phyloP scores from a whole-genome alignment of 1,140 invertebrate species.

The Parapsyche elsis region DNA sequence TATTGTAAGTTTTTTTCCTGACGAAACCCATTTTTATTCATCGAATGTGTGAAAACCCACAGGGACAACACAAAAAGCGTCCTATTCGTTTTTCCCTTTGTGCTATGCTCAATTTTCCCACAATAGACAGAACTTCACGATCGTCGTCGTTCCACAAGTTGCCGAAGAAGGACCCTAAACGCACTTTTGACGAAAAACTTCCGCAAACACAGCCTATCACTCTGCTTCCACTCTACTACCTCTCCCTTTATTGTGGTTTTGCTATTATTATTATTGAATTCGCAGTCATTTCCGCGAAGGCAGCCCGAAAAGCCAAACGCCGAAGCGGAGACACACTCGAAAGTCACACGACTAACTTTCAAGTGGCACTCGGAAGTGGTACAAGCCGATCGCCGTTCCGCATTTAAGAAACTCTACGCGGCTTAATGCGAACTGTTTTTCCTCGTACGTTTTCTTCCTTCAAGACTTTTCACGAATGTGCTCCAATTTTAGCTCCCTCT shows the following conservation, averaged over 20 bases:
- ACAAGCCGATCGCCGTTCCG: neutral
- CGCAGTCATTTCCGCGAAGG: constrained; percentile 2
- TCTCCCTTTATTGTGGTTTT: too few species aligned
- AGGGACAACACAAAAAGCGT: neutral
- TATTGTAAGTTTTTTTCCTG: too few species aligned
- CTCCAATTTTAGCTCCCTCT: too few species aligned
- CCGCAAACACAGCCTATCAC: neutral
- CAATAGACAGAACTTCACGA: constrained; percentile 8
- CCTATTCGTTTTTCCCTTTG: neutral
- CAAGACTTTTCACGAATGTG: too few species aligned
- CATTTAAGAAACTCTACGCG: too few species aligned
- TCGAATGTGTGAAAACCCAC: constrained; percentile 1
- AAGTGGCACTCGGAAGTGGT: constrained; percentile 20
- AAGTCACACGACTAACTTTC: constrained; percentile 2
- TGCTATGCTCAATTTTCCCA: constrained; percentile 10
- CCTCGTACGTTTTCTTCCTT: too few species aligned
- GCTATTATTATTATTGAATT: constrained; percentile 1
- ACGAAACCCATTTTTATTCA: too few species aligned
- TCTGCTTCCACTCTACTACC: too few species aligned
- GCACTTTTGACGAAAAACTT: constrained; percentile 25
- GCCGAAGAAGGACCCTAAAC: neutral
- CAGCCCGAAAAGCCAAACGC: too few species aligned
- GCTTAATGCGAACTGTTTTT: too few species aligned
- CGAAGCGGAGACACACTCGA: neutral
- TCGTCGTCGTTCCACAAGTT: constrained; percentile 5